Percentiles rank a stretch among this genome's conserved stretches.
Evolutionary conservation across 2,888 invertebrate species (phyloP).

Genomic region (Drosophila anomelani): DNA sequence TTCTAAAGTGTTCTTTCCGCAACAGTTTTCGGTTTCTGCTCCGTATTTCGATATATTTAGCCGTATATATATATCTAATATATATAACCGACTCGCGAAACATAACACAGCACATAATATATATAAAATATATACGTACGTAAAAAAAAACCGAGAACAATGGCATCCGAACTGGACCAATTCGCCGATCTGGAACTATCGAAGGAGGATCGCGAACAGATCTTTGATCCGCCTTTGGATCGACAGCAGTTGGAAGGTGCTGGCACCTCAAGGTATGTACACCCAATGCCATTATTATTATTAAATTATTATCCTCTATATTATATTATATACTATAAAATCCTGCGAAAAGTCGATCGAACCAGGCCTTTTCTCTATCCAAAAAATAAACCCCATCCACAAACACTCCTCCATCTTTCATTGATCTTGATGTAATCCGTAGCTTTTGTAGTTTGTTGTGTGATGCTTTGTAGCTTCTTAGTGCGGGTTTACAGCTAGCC

Average conservation of each 20-base stretch:
- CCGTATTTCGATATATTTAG: constrained; percentile 1
- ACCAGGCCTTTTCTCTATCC: constrained; percentile 30
- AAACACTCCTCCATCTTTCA: constrained; percentile 33
- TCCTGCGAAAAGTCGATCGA: constrained; percentile 3
- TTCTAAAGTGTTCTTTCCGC: constrained; percentile 54
- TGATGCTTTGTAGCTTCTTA: constrained; percentile 45
- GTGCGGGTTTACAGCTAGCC: constrained; percentile 15
- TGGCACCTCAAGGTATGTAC: constrained; percentile 84
- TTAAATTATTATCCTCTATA: not conserved
- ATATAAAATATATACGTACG: constrained; percentile 11
- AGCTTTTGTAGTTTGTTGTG: constrained; percentile 46
- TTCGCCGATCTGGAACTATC: constrained; percentile 89
- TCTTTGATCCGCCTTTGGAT: constrained; percentile 87
- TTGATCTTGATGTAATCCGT: constrained; percentile 41
- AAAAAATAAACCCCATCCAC: not conserved
- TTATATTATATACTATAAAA: not conserved
- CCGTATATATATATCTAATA: constrained; percentile 14
- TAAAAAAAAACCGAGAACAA: constrained; percentile 57
- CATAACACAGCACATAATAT: not conserved
- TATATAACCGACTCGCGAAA: constrained; percentile 5
- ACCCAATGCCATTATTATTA: too few species aligned
- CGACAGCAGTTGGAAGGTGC: constrained; percentile 85
- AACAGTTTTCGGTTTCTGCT: constrained; percentile 29
- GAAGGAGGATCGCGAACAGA: constrained; percentile 90
- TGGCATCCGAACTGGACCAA: constrained; percentile 86